Evolutionary conservation across 2,888 invertebrate species (phyloP), one percentile per base, ranked within the genome.

Genomic region (Drosophila fungiperda): DNA sequence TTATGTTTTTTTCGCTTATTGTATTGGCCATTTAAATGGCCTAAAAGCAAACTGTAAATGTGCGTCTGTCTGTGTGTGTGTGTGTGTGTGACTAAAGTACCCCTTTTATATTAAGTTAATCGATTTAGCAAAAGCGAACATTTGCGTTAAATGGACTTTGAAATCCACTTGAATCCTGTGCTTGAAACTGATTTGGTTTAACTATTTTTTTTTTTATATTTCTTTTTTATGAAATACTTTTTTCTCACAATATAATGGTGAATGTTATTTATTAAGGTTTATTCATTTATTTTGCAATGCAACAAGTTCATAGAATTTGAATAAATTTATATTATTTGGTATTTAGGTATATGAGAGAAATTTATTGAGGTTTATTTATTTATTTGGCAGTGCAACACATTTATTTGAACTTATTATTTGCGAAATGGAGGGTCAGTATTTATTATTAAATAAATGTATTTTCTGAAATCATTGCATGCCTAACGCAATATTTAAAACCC

Each of bases 71-170:
- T 29, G 35, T 53, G 15, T 35, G 17, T 15, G 11, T n/a, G 17
- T 42, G 42, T 42, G 20, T 42, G 20, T 45, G 23, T 45, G 45
- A 23, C 23, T 23, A 23, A 29, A 32, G 4, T 20, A 20, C 29
- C 42, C 26, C 33, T 45, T 45, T 45, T 17, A 12, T 38, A 53
- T 65, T 26, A 12, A 48, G 32, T 48, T 67, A 40, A 66, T 38
- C 55, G 50, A 29, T 53, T 64, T 17, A 57, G 32, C 57, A 20
- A 23, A 57, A 55, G 26, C n/a, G 12, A 42, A 12, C 52, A 38
- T 20, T 50, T 23, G 35, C 23, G 67, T 55, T 68, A 67, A 67
- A 68, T 55, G 36, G 68, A 49, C 29, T 55, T 55, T 26, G 12
- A 49, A 55, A 54, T 38, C 20, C 20, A 68, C 45, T 54, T 29